Evolutionary conservation across 2,113 vertebrate species (phyloP).

Genomic region (Microcebus murinus): DNA sequence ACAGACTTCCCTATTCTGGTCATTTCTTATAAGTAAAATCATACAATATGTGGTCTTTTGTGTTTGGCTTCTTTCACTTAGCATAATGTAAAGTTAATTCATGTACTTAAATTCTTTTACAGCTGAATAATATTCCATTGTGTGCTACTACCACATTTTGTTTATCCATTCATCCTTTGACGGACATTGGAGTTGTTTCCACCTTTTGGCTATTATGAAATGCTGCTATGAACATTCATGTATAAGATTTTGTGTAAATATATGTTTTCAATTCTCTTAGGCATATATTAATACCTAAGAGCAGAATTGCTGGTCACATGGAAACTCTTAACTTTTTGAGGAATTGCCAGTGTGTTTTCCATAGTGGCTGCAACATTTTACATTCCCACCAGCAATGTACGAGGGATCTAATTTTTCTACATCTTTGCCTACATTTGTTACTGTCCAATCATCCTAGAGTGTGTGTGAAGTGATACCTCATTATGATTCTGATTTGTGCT

Average conservation of each 20-base stretch:
- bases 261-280: background rate
- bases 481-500: constrained; percentile 40
- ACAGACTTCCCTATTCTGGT: constrained; percentile 5
- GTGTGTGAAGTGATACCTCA: background rate
- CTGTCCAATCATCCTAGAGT: background rate
- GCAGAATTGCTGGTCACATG: background rate
- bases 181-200: background rate
- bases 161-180: constrained; percentile 23
- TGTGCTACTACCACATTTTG: background rate
- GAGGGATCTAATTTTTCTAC: background rate
- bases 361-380: constrained; percentile 27
- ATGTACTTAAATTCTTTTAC: constrained; percentile 33
- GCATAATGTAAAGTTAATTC: constrained; percentile 38
- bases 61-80: constrained; percentile 36
- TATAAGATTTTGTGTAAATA: constrained; percentile 16
- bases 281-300: background rate
- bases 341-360: background rate
- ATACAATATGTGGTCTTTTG: constrained; percentile 6
- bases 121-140: background rate
- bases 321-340: constrained; percentile 26
- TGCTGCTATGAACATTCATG: background rate
- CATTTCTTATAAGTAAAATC: constrained; percentile 30
- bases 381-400: background rate
- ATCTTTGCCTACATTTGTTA: constrained; percentile 21
- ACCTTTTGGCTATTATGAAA: constrained; percentile 27